phyloP scores from a whole-genome alignment of 2,113 vertebrate species.

The Pimephales promelas region DNA sequence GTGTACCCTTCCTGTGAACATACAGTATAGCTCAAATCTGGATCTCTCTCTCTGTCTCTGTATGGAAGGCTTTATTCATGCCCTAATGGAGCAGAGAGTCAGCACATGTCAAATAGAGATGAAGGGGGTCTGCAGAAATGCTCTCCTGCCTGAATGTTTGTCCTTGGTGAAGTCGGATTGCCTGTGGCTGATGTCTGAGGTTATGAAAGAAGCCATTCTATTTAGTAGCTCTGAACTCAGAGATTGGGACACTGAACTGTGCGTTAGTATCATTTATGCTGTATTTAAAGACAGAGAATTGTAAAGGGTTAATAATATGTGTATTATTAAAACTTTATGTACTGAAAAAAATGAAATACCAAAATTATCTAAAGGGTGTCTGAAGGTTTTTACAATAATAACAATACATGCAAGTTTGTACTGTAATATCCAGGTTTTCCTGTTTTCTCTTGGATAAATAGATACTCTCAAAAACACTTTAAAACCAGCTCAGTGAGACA shows the following conservation, averaged over 20 bases:
- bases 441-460: background rate
- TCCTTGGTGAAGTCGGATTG: constrained; percentile 46
- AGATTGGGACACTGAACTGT: constrained; percentile 27
- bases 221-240: constrained; percentile 21
- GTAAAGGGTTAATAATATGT: background rate
- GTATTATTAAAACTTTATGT: background rate
- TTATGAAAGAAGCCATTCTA: constrained; percentile 46
- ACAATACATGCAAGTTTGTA: background rate
- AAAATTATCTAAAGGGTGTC: background rate
- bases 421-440: background rate
- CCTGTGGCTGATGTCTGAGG: constrained; percentile 43
- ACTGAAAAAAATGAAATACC: background rate
- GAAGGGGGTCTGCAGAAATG: constrained; percentile 46
- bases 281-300: constrained; percentile 17
- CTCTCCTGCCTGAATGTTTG: constrained; percentile 45
- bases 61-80: constrained; percentile 40
- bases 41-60: constrained; percentile 23
- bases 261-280: constrained; percentile 18
- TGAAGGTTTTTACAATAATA: background rate
- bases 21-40: constrained; percentile 36
- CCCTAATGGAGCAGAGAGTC: constrained; percentile 38
- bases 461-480: constrained; percentile 26
- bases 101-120: constrained; percentile 43
- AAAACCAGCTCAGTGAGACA: constrained; percentile 40
- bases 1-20: constrained; percentile 39